A percentile compares a stretch with the other conserved stretches of the same genome.
Evolutionary conservation across 1,140 invertebrate species (phyloP).

Genomic region (Nautilus pompilius): DNA sequence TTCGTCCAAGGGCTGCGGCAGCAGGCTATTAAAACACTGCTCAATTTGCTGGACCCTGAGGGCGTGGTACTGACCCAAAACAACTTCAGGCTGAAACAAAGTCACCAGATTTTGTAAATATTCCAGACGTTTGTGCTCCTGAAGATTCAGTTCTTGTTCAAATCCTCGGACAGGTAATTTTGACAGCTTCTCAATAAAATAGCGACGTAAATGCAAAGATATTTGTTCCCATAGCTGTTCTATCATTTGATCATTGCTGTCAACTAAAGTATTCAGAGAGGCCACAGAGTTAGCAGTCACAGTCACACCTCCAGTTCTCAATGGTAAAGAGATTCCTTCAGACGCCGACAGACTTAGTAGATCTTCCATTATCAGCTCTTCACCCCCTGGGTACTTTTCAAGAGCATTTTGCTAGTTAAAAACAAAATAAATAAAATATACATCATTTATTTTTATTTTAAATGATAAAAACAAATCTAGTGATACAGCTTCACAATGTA

Average conservation of each 20-base stretch:
- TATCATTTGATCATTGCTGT: slow-evolving; percentile 32
- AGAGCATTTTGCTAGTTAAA: slow-evolving; percentile 30
- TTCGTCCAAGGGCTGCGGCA: slow-evolving; percentile 33
- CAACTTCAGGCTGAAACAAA: slow-evolving; percentile 36
- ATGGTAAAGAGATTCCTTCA: slow-evolving; percentile 40
- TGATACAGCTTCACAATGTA: too few relatives aligned
- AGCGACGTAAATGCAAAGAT: slow-evolving; percentile 13
- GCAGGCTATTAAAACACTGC: slow-evolving; percentile 31
- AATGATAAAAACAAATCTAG: too few relatives aligned
- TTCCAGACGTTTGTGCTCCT: slow-evolving; percentile 27
- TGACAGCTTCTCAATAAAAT: slow-evolving; percentile 30
- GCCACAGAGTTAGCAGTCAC: slow-evolving; percentile 29
- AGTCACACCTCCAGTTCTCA: slow-evolving; percentile 15
- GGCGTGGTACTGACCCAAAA: slow-evolving; percentile 20
- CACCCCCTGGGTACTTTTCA: slow-evolving; percentile 41
- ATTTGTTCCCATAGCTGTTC: slow-evolving; percentile 35
- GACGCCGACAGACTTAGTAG: slow-evolving; percentile 37
- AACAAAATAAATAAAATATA: too few relatives aligned
- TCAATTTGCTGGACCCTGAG: slow-evolving; percentile 41
- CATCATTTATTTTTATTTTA: too few relatives aligned
- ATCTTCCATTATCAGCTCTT: slow-evolving; percentile 43
- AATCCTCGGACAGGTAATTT: slow-evolving; percentile 27
- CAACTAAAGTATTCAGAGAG: slow-evolving; percentile 40
- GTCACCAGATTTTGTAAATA: slow-evolving; percentile 40
- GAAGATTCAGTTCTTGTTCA: slow-evolving; percentile 18